A percentile compares a stretch with the other conserved stretches of the same genome.
These are phyloP conservation scores for Thaumetopoea pityocampa DNA, from an alignment of 1,140 invertebrate genomes.

Conservation along the genomic window DNA sequence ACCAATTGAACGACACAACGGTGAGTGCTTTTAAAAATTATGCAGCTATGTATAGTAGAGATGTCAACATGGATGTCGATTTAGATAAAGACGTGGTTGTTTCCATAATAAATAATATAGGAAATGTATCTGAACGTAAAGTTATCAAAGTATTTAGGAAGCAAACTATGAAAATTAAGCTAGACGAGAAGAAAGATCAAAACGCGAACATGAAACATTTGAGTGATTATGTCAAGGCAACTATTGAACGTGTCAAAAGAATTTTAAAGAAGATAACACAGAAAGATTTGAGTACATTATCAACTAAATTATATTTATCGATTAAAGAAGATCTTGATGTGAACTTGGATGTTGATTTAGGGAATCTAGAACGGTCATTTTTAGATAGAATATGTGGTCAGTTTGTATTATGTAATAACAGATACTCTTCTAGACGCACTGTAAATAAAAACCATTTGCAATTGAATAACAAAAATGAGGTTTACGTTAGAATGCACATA, in stretches of 20 bases:
- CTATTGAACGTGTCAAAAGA: constrained; percentile 19
- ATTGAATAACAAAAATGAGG: constrained; percentile 1
- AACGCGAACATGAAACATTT: constrained; percentile 32
- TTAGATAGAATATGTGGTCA: constrained; percentile 29
- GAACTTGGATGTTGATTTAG: constrained; percentile 42
- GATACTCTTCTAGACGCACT: background rate
- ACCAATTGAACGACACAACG: constrained; percentile 36
- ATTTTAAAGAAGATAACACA: constrained; percentile 18
- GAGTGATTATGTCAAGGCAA: constrained; percentile 25
- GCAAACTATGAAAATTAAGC: constrained; percentile 25
- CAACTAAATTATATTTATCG: constrained; percentile 18
- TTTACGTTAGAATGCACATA: constrained; percentile 39
- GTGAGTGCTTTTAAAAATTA: constrained; percentile 40
- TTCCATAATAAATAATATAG: constrained; percentile 20
- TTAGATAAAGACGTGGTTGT: constrained; percentile 28
- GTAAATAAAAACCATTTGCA: background rate
- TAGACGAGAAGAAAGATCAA: constrained; percentile 31
- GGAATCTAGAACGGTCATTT: constrained; percentile 33
- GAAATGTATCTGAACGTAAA: constrained; percentile 16
- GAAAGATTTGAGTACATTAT: constrained; percentile 21
- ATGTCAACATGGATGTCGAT: constrained; percentile 28
- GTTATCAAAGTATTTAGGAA: constrained; percentile 32
- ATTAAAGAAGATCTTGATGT: constrained; percentile 38
- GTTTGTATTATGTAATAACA: constrained; percentile 27
- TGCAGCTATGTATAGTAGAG: constrained; percentile 42